Evolutionary conservation across 1,140 invertebrate species (phyloP), one percentile per base, ranked within the genome.

Genomic region (Sarcophaga bullata): DNA sequence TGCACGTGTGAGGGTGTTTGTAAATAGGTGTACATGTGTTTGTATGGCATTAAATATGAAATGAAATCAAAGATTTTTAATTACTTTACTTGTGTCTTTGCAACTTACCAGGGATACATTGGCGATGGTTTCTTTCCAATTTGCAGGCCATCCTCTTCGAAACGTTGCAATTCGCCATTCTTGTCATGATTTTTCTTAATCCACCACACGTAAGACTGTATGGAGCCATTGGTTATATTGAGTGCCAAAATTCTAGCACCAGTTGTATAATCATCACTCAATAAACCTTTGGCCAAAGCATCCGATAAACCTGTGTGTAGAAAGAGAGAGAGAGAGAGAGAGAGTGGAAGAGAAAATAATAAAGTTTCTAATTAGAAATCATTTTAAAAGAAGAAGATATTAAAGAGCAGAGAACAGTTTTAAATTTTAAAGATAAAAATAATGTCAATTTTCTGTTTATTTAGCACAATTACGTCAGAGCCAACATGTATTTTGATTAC

Each of bases 191-290:
- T 81, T 83, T 89, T 90, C 62, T 91, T 91, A 73, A 92, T 91
- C 91, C 93, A 92, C 92, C 93, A 93, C 0, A 92, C 91, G 80
- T 91, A 91, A 47, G 91, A 91, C 47, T 92, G 90, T 5, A 94
- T 89, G 6, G 90, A 87, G 3, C 93, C 92, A 62, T 92, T 93
- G 19, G 93, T 91, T n/a, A 92, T 89, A 85, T 94, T 94, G 62
- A 93, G 88, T 25, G 92, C 91, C 82, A 94, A 86, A 81, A 94
- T 92, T 76, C 93, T 89, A 75, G 93, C 91, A 47, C 92, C 91
- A 5, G 93, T 88, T 73, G 93, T 91, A 82, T 91, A 90, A 83
- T 90, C 86, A 85, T 94, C 92, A 47, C 92, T 93, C 11, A 92
- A 89, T 81, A 94, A 88, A 17, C 92, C 92, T 84, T 92, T 92